phyloP scores from a whole-genome alignment of 2,888 invertebrate genomes.

The Ischnus inquisitorius region DNA sequence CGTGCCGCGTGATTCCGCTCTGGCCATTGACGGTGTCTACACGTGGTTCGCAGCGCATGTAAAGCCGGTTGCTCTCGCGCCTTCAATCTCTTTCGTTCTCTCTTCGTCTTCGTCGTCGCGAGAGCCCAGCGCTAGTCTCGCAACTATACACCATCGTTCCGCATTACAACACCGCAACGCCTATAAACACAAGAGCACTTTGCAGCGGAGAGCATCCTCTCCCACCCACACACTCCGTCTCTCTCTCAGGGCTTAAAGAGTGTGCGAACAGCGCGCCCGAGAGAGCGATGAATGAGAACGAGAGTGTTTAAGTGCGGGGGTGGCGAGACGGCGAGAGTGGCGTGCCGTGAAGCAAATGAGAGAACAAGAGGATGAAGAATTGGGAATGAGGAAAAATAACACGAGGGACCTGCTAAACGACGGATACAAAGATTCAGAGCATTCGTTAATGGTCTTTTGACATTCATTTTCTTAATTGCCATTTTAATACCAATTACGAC shows the following conservation, averaged over 20 bases:
- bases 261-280: slow-evolving; percentile 41
- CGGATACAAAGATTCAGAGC: not conserved
- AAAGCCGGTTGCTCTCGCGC: slow-evolving; percentile 14
- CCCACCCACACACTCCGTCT: slow-evolving; percentile 58
- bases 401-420: slow-evolving; percentile 7
- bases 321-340: slow-evolving; percentile 28
- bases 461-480: not conserved
- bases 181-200: slow-evolving; percentile 45
- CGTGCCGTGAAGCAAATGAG: slow-evolving; percentile 40
- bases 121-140: slow-evolving; percentile 22
- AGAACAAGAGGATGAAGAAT: slow-evolving; percentile 50
- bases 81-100: slow-evolving; percentile 25
- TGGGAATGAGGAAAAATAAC: slow-evolving; percentile 44
- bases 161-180: slow-evolving; percentile 19
- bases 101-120: slow-evolving; percentile 4
- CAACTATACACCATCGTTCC: slow-evolving; percentile 31
- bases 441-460: not conserved
- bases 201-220: slow-evolving; percentile 57
- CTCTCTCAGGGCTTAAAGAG: slow-evolving; percentile 14
- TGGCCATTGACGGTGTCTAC: slow-evolving; percentile 43
- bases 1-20: slow-evolving; percentile 59
- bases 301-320: slow-evolving; percentile 62
- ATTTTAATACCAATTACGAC: not conserved
- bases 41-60: slow-evolving; percentile 20
- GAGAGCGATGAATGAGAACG: slow-evolving; percentile 56